Evolutionary conservation across 2,888 invertebrate species (phyloP), one percentile per base, ranked within the genome.

Genomic region (Chymomyza caudatula): DNA sequence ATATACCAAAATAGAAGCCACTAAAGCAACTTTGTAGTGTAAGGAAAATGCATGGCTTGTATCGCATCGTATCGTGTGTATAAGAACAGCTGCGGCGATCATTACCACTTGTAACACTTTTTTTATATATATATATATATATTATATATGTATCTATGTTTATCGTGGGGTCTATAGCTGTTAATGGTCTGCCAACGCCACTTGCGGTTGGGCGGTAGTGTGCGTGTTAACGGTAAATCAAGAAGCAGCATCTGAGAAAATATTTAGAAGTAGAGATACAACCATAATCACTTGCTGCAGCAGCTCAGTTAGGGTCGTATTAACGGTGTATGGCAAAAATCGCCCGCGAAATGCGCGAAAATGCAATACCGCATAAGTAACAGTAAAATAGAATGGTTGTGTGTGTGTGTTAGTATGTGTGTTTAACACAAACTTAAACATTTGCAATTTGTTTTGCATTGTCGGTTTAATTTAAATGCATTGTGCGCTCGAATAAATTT

Each of bases 401-500:
- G n/a, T 20, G n/a, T 44, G 11, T 56, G 44, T 57, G 43, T 22
- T 8, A 43, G 15, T 47, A 17, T 17, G 47, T 47, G 15, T 47
- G 47, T 15, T 47, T 15, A 47, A 67, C 15, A 19, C 20, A 13
- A 57, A 44, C 29, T 37, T 37, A 37, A 37, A 37, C 29, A 37
- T 62, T 55, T 65, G 51, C 65, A 63, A 74, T 67, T 65, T 63
- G 54, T 70, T 68, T 60, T 63, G 54, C 63, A 65, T 62, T 64
- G 62, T 67, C 51, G 63, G 60, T 56, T 67, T 66, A 60, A 69
- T 67, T 76, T 63, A 65, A 65, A 64, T 74, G 75, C 61, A 64
- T 71, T 80, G 67, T 66, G 65, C 65, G 76, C 69, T 73, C 54
- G 63, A 69, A 42, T 75, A 61, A 73, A 63, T 78, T 52, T 77